Base-by-base conservation (phyloP, 2,888 invertebrate genomes). In the Suillia variegata region DNA sequence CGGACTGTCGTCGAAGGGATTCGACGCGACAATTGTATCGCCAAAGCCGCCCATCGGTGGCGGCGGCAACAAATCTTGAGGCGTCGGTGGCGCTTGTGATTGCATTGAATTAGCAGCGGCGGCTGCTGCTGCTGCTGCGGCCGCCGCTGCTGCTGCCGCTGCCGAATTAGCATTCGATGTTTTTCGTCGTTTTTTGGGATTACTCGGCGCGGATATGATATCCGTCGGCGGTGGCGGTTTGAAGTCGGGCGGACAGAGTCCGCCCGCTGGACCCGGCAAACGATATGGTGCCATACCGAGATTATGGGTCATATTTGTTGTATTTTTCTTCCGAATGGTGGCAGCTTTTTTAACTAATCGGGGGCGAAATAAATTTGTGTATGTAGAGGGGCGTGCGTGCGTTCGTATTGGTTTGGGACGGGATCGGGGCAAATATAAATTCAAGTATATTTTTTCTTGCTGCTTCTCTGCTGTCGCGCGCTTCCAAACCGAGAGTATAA, bases 1-100 rank as follows among this genome's bases (percentile, higher is more conserved):
- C 56, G 80, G 80, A 56, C 92, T 92, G 80, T 96, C 96, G 83
- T 96, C 96, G 81, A 96, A 96, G 38, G 96, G 96, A 83, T 96
- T 96, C 64, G 94, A 94, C 59, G 96, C 96, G 63, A 95, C 90
- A 77, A 96, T 94, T 61, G 95, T 96, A 78, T 96, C 96, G 34
- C 95, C 95, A 82, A 93, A 95, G 68, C 92, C 90, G 74, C 94
- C 85, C 1, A 89, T 88, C 22, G 94, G 94, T 48, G 94, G 94
- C 70, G 94, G 86, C 20, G 91, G 91, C 55, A 80, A 71, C 64
- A 94, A 83, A 76, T 93, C 89, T 81, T 93, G 90, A 73, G 89
- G 91, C 75, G 87, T 88, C 61, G 89, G 90, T 60, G 88, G 89
- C 53, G 80, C 88, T 59, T 89, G 89, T 70, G 89, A 88, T 68